Evolutionary conservation across 2,888 invertebrate genomes (phyloP).

Genomic region (Tiliacea citrago): DNA sequence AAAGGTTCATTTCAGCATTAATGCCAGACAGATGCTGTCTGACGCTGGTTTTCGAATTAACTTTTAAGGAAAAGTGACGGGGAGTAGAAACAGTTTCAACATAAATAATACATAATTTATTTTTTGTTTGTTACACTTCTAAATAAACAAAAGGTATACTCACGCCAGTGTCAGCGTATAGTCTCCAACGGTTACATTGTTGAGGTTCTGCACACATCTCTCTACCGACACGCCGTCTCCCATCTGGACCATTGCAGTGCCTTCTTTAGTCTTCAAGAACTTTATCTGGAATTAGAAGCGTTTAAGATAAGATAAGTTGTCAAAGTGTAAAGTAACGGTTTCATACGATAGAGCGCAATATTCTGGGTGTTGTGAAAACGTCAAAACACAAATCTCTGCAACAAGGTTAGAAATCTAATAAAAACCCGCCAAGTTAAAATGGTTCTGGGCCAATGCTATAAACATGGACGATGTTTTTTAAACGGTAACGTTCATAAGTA

Average conservation of each 20-base stretch:
- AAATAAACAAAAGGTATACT: slow-evolving; percentile 78
- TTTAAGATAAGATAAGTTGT: not conserved
- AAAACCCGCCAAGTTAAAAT: not conserved
- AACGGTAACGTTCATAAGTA: too few species aligned
- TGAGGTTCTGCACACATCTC: slow-evolving; percentile 98
- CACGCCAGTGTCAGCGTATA: slow-evolving; percentile 92
- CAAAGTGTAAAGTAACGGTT: not conserved
- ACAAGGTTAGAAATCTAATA: not conserved
- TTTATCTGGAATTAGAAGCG: slow-evolving; percentile 93
- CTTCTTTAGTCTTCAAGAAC: slow-evolving; percentile 99
- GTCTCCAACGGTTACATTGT: slow-evolving; percentile 97
- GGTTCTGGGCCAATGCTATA: not conserved
- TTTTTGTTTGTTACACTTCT: too few species aligned
- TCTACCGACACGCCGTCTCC: slow-evolving; percentile 98
- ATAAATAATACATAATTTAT: too few species aligned
- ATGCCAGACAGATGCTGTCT: too few species aligned
- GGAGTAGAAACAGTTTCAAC: too few species aligned
- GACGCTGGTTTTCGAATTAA: too few species aligned
- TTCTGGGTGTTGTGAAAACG: not conserved
- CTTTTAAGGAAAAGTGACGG: too few species aligned
- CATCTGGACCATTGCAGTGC: slow-evolving; percentile 99
- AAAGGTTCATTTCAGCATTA: too few species aligned
- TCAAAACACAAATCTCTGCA: not conserved
- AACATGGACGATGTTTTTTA: not conserved
- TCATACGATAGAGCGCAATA: not conserved